Evolutionary conservation across 2,888 invertebrate genomes (phyloP).

Genomic region (Caenorhabditis virilis): DNA sequence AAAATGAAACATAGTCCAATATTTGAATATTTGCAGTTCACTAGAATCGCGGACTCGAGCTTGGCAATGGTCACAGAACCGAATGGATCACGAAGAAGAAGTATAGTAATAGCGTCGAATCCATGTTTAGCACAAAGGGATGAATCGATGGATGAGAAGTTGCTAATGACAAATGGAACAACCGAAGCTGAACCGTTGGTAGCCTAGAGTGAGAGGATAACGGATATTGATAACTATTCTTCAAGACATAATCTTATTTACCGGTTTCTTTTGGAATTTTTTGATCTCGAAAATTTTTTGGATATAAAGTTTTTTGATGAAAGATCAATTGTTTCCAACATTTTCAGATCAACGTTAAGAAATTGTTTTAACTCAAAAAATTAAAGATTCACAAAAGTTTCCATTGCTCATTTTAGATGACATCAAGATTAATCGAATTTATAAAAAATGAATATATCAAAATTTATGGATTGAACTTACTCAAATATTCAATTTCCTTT

Average conservation of each 20-base stretch:
- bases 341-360: too few relatives aligned
- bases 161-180: slow-evolving; percentile 9
- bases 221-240: too few relatives aligned
- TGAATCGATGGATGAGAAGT: slow-evolving; percentile 36
- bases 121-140: slow-evolving; percentile 30
- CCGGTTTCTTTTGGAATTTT: not conserved
- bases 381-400: too few relatives aligned
- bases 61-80: slow-evolving; percentile 51
- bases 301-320: not conserved
- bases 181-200: slow-evolving; percentile 28
- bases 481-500: too few relatives aligned
- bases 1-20: not conserved
- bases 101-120: slow-evolving; percentile 41
- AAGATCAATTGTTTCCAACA: too few relatives aligned
- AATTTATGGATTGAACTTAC: too few relatives aligned
- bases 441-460: not conserved
- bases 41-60: slow-evolving; percentile 44
- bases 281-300: not conserved
- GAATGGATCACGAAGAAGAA: slow-evolving; percentile 44
- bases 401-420: too few relatives aligned
- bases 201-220: not conserved
- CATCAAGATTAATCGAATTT: not conserved
- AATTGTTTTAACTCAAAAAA: too few relatives aligned
- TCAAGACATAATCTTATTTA: too few relatives aligned
- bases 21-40: slow-evolving; percentile 43